phyloP scores from a whole-genome alignment of 2,797 vertebrate species.

The Merluccius polli region DNA sequence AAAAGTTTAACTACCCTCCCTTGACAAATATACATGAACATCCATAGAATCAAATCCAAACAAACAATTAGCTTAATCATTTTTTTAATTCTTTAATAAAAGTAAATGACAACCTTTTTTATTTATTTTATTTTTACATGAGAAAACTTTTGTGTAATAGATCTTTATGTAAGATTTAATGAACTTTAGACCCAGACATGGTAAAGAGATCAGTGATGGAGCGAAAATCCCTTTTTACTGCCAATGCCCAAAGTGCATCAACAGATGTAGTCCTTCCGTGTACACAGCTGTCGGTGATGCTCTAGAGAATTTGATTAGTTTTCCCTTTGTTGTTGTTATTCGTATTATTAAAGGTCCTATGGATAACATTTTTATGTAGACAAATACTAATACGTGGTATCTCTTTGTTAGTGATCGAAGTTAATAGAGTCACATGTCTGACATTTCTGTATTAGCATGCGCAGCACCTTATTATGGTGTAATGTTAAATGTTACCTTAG shows the following conservation, averaged over 20 bases:
- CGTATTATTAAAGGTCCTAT: too few relatives aligned
- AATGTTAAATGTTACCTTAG: background rate
- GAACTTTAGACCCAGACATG: background rate
- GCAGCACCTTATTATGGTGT: background rate
- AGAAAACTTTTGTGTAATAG: background rate
- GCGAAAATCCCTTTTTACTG: background rate
- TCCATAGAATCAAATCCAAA: background rate
- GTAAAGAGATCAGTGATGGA: background rate
- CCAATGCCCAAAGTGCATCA: background rate
- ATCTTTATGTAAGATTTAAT: background rate
- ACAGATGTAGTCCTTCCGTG: background rate
- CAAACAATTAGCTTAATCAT: background rate
- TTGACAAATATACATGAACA: background rate
- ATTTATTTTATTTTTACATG: background rate
- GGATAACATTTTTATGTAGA: too few relatives aligned
- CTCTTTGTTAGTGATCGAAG: too few relatives aligned
- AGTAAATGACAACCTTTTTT: background rate
- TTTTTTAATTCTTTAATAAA: background rate
- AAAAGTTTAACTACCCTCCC: background rate
- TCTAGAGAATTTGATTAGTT: slow-evolving; percentile 26
- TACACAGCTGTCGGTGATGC: slow-evolving; percentile 17
- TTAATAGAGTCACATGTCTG: background rate
- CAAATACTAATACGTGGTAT: too few relatives aligned
- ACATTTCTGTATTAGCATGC: background rate
- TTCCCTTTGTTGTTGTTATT: background rate